These are phyloP conservation scores for Iselma pallidipennis DNA, from an alignment of 2,888 invertebrate species.

Conservation along the genomic window DNA sequence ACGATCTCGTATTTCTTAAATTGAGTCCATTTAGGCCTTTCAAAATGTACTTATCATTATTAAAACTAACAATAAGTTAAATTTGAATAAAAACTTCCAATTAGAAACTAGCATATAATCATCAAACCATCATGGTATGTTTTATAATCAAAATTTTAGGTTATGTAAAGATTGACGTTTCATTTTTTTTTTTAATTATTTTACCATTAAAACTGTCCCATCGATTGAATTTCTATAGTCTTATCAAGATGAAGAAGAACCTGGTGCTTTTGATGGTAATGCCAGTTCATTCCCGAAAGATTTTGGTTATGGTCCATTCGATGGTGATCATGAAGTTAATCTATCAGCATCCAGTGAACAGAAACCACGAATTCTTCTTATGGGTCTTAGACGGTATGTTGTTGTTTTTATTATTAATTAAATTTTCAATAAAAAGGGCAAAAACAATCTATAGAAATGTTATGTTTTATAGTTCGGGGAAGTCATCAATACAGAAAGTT, in stretches of 20 bases:
- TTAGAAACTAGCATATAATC: too few relatives aligned
- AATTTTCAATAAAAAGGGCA: too few relatives aligned
- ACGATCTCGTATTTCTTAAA: too few relatives aligned
- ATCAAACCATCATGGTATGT: background rate
- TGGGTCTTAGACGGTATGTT: conserved; percentile 86
- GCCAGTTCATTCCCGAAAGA: conserved; percentile 85
- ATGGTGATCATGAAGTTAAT: conserved; percentile 74
- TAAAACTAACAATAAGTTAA: too few relatives aligned
- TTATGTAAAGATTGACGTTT: background rate
- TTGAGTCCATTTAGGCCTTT: too few relatives aligned
- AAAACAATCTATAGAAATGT: too few relatives aligned
- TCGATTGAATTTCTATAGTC: conserved; percentile 30
- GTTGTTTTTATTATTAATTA: conserved; percentile 9
- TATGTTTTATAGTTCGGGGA: conserved; percentile 89
- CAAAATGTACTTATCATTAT: too few relatives aligned
- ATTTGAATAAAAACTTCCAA: too few relatives aligned
- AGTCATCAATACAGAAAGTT: conserved; percentile 99
- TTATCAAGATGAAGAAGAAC: conserved; percentile 57
- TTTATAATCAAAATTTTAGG: background rate
- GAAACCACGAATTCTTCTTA: conserved; percentile 90
- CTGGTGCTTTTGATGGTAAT: conserved; percentile 54
- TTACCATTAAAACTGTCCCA: background rate
- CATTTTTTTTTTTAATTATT: too few relatives aligned
- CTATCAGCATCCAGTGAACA: conserved; percentile 71
- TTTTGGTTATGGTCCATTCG: conserved; percentile 89